Base-by-base conservation (phyloP, 2,113 vertebrate genomes). In the Asarcornis scutulata region DNA sequence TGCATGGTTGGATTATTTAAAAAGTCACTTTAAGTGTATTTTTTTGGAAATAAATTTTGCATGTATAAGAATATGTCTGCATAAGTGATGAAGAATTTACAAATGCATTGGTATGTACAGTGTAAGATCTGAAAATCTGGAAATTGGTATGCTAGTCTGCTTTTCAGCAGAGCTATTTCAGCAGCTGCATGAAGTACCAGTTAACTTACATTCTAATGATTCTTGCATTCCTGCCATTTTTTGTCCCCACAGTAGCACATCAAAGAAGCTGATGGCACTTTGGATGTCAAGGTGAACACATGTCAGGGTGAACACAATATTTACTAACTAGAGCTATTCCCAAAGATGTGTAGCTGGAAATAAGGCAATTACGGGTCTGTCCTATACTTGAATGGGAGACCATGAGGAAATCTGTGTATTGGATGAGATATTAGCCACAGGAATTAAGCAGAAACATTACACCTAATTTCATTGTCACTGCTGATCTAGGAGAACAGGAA, bases 241-340 rank as follows among this genome's bases (percentile, higher is more conserved):
- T 95, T 94, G 72, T 91, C 52, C 77, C 68, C 58, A 72, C 72
- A 83, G 64, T 59, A 90, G 75, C 79, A 88, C 76, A 94, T 88
- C 91, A 84, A 94, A 88, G 83, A 86, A 17, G 8, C 52, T 90
- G 56, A 64, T 83, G 42, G 88, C 46, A 80, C 91, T 94, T 95
- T 90, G 76, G 52, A 76, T 86, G 60, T 80, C 76, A 83, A 76
- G 29, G 52, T 94, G 76, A 89, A 78, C 83, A 69, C 42, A 76
- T 86, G 60, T 80, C 76, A 83, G 79, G 29, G 52, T 94, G 76
- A 89, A 78, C 83, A 69, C 42, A 86, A 17, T 83, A 71, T 88
- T 95, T 91, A 86, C 88, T 78, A 94, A 90, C 34, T 63, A 78
- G 82, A 93, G 42, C 46, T 91, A 94, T 88, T 97, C 69, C 69